Base-by-base conservation (phyloP, 2,113 vertebrate species). In the Oncorhynchus mykiss region DNA sequence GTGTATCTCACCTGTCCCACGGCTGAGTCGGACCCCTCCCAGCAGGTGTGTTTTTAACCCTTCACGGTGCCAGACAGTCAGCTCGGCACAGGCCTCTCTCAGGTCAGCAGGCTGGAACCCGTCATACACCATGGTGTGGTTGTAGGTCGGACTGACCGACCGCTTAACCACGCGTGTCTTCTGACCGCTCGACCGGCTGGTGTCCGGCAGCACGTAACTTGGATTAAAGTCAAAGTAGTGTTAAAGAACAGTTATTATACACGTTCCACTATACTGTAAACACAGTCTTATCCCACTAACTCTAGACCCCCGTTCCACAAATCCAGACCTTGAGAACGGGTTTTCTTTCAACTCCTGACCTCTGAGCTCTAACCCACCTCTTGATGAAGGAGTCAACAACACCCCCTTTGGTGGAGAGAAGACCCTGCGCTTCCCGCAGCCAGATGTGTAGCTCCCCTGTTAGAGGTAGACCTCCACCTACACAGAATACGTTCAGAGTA, bases 121-220 rank as follows among this genome's bases (percentile, higher is more conserved):
- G 0, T 99, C 98, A 0, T 99, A 99, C 29, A 99, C 98, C 98
- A 99, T 99, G 79, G 98, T 99, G 91, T 99, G 97, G 91, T 99
- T 99, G 82, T 95, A 99, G 20, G 93, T 84, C 0, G 98, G 97
- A 84, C 91, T 96, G 83, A 97, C 86, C 77, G 93, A 95, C 69
- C 86, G 88, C 71, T 94, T 95, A 14, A 97, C 92, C 75, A 96
- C 90, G 20, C 95, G 93, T 0, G 98, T 99, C 83, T 94, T 95
- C 82, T 99, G 98, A 64, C 96, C 93, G 79, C 96, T 96, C 3
- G 93, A 88, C 18, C 93, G 94, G 85, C 93, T 97, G 71, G 95
- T 94, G 7, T 99, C 97, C 0, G 98, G 98, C 59, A 99, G 94
- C 62, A 99, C 94, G 14, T 92, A 98, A 90, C 98, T 99, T 54